These are phyloP conservation scores for Phenacoccus solenopsis DNA, from an alignment of 1,140 invertebrate genomes.

Conservation along the genomic window DNA sequence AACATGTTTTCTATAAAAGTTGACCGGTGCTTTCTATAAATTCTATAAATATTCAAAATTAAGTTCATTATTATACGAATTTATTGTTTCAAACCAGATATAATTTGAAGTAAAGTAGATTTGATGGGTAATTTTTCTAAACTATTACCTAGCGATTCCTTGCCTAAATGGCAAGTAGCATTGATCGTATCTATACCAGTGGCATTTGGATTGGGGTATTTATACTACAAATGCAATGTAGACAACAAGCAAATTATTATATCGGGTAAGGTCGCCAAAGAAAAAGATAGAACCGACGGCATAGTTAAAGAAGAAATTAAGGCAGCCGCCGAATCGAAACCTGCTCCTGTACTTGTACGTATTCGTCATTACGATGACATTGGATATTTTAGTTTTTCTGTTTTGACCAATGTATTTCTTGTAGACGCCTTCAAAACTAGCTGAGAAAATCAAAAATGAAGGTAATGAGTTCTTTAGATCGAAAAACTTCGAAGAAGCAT, in stretches of 20 bases:
- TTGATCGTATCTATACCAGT: slow-evolving; percentile 8
- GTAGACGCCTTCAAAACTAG: not conserved
- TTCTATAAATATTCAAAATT: too few species aligned
- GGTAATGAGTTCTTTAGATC: slow-evolving; percentile 80
- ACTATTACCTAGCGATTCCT: not conserved
- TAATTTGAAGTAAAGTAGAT: too few species aligned
- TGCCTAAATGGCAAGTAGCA: slow-evolving; percentile 17
- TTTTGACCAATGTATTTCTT: too few species aligned
- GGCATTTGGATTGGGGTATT: slow-evolving; percentile 8
- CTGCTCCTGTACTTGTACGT: not conserved
- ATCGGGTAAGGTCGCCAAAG: not conserved
- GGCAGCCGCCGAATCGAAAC: too few species aligned
- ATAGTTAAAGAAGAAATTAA: not conserved
- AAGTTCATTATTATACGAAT: too few species aligned
- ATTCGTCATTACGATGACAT: not conserved
- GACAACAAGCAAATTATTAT: not conserved
- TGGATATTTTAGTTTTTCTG: not conserved
- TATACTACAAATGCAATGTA: slow-evolving; percentile 13
- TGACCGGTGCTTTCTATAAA: too few species aligned
- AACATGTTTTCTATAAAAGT: too few species aligned
- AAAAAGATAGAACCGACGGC: not conserved
- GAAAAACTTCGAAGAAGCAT: slow-evolving; percentile 77
- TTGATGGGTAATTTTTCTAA: slow-evolving; percentile 10
- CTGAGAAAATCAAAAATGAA: slow-evolving; percentile 51
- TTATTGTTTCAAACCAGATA: too few species aligned